Evolutionary conservation across 2,113 vertebrate species (phyloP).

Genomic region (Xiphorhynchus elegans): DNA sequence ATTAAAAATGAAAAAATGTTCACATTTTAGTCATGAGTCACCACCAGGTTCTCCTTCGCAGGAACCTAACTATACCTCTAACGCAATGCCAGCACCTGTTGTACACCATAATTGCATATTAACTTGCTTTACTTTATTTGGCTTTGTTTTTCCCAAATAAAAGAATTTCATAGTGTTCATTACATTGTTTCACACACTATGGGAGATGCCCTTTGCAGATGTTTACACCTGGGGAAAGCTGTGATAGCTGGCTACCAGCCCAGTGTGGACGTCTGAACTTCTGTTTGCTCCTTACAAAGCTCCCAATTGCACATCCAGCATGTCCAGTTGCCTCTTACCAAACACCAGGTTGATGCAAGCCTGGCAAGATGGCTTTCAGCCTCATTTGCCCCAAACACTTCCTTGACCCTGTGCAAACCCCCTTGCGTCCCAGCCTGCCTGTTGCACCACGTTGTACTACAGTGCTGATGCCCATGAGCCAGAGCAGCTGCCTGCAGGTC

Average conservation of each 20-base stretch:
- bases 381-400: neutral
- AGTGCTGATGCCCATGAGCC: neutral
- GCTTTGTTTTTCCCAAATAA: neutral
- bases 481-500: neutral
- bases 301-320: neutral
- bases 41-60: neutral
- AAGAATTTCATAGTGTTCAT: neutral
- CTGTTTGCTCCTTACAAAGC: neutral
- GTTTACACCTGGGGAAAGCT: neutral
- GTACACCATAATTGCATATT: neutral
- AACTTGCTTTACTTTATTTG: neutral
- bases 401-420: neutral
- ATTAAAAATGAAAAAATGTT: neutral
- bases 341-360: neutral
- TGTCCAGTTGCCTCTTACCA: neutral
- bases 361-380: neutral
- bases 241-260: neutral
- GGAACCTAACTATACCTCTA: neutral
- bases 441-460: neutral
- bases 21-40: neutral
- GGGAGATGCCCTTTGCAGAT: neutral
- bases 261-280: fast-evolving
- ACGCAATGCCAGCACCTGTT: neutral
- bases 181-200: neutral
- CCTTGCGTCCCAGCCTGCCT: neutral